Evolutionary conservation across 2,888 invertebrate genomes (phyloP).

Genomic region (Cantharis rufa): DNA sequence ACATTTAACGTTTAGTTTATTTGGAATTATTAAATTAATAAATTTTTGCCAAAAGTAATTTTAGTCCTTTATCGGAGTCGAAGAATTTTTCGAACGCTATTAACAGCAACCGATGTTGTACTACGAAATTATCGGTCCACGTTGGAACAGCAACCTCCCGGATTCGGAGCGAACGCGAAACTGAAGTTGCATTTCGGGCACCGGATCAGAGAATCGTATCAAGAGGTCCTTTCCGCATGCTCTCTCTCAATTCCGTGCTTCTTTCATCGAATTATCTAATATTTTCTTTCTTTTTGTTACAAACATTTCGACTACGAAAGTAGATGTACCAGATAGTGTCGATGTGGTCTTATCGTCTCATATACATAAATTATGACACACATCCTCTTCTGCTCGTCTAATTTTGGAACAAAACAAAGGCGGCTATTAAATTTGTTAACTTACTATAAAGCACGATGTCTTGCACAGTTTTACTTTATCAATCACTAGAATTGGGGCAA

Average conservation of each 20-base stretch:
- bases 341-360: background rate
- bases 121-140: background rate
- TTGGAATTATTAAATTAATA: background rate
- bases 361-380: background rate
- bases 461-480: conserved; percentile 8
- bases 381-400: background rate
- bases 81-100: background rate
- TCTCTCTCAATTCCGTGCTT: conserved; percentile 34
- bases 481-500: conserved; percentile 19
- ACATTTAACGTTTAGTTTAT: background rate
- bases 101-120: background rate
- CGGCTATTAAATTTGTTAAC: conserved; percentile 4
- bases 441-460: conserved; percentile 3
- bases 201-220: conserved; percentile 27
- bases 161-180: conserved; percentile 26
- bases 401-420: background rate
- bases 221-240: conserved; percentile 36
- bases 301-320: conserved; percentile 9
- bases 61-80: background rate
- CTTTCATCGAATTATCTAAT: conserved; percentile 32
- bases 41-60: background rate
- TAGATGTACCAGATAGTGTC: background rate
- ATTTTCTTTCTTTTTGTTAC: conserved; percentile 34
- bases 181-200: conserved; percentile 28
- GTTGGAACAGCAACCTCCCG: conserved; percentile 10